phyloP scores from a whole-genome alignment of 2,888 invertebrate genomes.

The Zonitis immaculata region DNA sequence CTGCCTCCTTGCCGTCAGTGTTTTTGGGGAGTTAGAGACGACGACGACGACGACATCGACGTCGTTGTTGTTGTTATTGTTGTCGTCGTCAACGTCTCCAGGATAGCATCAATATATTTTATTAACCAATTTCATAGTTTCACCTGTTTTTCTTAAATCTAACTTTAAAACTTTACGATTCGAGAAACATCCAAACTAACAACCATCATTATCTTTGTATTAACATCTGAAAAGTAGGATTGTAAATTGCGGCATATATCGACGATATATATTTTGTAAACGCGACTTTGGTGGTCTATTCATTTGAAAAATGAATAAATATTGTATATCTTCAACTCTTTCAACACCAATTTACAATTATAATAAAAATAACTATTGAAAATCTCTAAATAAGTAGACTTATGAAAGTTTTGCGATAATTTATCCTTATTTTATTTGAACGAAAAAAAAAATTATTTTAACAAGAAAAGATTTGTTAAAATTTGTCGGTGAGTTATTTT shows the following conservation, averaged over 20 bases:
- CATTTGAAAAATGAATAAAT: too few relatives aligned
- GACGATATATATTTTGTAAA: too few relatives aligned
- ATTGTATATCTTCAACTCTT: too few relatives aligned
- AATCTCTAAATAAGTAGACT: neutral
- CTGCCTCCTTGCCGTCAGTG: conserved; percentile 17
- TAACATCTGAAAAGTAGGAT: too few relatives aligned
- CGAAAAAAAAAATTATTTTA: too few relatives aligned
- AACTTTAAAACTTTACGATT: neutral
- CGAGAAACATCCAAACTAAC: too few relatives aligned
- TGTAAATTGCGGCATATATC: too few relatives aligned
- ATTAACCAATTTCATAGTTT: neutral
- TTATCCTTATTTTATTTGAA: too few relatives aligned
- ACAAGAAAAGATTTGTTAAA: neutral
- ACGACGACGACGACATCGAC: neutral
- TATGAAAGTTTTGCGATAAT: neutral
- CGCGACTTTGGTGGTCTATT: too few relatives aligned
- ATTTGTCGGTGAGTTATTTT: neutral
- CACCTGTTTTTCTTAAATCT: neutral
- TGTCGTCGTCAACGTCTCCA: neutral
- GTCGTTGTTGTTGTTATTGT: neutral
- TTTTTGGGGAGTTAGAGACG: neutral
- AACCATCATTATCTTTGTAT: neutral
- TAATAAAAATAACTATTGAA: neutral
- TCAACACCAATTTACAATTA: neutral
- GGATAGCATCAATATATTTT: neutral